phyloP scores from a whole-genome alignment of 2,797 vertebrate genomes.

The Picus viridis region DNA sequence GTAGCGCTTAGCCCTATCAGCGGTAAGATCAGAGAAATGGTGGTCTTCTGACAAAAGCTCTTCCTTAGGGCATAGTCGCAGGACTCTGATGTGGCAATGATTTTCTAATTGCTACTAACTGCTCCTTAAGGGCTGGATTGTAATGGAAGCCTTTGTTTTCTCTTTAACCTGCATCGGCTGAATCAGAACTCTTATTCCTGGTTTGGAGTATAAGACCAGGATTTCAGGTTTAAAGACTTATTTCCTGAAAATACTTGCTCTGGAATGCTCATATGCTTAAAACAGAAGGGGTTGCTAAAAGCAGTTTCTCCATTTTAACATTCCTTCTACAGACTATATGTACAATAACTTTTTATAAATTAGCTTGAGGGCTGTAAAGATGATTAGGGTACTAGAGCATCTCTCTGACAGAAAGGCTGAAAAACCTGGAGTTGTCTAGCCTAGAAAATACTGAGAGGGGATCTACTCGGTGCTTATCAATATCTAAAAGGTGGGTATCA shows the following conservation, averaged over 20 bases:
- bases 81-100: conserved; percentile 51
- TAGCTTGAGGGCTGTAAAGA: too few relatives aligned
- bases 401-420: too few relatives aligned
- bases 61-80: background rate
- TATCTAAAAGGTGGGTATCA: too few relatives aligned
- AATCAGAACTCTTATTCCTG: conserved; percentile 30
- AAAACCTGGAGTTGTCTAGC: too few relatives aligned
- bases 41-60: conserved; percentile 37
- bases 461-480: too few relatives aligned
- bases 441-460: too few relatives aligned
- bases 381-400: too few relatives aligned
- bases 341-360: conserved; percentile 15
- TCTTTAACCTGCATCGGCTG: conserved; percentile 18
- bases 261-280: conserved; percentile 26
- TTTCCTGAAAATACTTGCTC: conserved; percentile 7
- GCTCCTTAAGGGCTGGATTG: conserved; percentile 44
- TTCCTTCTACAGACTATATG: background rate
- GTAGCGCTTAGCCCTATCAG: background rate
- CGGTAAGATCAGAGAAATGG: conserved; percentile 46
- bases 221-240: conserved; percentile 41
- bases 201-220: conserved; percentile 10
- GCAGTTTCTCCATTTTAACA: background rate
- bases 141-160: conserved; percentile 42
- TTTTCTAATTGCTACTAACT: conserved; percentile 67
- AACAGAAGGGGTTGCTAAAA: conserved; percentile 10